These are phyloP conservation scores for Tylochromis polylepis DNA, from an alignment of 2,113 vertebrate genomes.

Conservation along the genomic window DNA sequence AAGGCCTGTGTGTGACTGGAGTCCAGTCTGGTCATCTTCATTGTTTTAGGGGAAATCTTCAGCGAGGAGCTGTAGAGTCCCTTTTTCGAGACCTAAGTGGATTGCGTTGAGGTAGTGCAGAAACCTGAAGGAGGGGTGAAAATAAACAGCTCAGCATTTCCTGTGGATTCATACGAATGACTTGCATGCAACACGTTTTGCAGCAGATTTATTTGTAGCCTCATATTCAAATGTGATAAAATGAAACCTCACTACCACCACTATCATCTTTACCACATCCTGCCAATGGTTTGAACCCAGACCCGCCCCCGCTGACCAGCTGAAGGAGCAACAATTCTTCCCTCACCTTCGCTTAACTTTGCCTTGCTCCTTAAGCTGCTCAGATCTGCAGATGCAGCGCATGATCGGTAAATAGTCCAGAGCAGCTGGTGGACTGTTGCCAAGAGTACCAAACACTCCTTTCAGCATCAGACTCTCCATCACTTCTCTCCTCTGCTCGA, in stretches of 20 bases:
- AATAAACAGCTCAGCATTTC: neutral
- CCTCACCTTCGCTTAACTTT: slow-evolving; percentile 88
- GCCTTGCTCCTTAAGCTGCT: slow-evolving; percentile 86
- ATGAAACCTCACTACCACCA: neutral
- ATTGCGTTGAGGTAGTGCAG: slow-evolving; percentile 92
- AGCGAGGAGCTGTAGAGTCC: slow-evolving; percentile 76
- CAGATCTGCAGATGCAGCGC: slow-evolving; percentile 86
- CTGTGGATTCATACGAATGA: neutral
- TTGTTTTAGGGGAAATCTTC: slow-evolving; percentile 80
- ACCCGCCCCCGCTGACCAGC: rapidly evolving
- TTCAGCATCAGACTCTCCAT: slow-evolving; percentile 75
- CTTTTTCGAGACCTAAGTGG: slow-evolving; percentile 83
- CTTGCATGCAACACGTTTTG: neutral
- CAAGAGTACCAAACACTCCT: slow-evolving; percentile 68
- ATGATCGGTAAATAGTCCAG: slow-evolving; percentile 85
- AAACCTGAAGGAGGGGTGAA: slow-evolving; percentile 76
- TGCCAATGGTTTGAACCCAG: neutral
- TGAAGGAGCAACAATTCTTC: neutral
- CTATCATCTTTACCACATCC: slow-evolving; percentile 6
- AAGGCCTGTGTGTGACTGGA: neutral
- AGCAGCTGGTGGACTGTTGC: slow-evolving; percentile 75
- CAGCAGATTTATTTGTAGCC: neutral
- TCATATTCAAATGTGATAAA: neutral
- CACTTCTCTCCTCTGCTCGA: slow-evolving; percentile 72
- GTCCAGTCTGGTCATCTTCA: neutral